Evolutionary conservation across 2,113 vertebrate genomes (phyloP).

Genomic region (Condylura cristata): DNA sequence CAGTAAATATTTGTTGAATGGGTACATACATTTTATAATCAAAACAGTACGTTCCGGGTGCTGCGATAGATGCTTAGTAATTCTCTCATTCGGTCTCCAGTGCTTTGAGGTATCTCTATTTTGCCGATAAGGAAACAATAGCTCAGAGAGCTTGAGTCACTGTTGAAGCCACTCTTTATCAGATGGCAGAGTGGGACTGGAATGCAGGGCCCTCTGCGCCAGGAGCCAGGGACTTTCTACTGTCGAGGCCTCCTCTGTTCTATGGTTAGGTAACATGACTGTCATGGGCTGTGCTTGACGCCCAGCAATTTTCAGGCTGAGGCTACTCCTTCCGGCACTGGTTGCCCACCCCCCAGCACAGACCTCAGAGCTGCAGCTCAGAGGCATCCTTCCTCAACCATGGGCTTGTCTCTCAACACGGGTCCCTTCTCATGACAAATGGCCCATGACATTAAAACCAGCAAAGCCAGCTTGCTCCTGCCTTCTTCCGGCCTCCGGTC

Average conservation of each 20-base stretch:
- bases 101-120: neutral
- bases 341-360: fast-evolving
- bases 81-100: neutral
- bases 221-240: neutral
- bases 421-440: neutral
- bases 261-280: neutral
- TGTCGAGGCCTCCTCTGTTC: neutral
- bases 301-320: neutral
- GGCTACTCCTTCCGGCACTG: neutral
- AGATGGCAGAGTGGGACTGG: neutral
- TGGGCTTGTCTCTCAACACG: neutral
- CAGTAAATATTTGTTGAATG: neutral
- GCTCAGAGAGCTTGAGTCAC: neutral
- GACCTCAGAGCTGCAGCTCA: neutral
- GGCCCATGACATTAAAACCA: neutral
- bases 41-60: neutral
- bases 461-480: neutral
- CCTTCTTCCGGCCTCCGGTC: neutral
- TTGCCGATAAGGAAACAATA: constrained; percentile 15
- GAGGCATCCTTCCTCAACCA: neutral
- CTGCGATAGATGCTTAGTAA: neutral
- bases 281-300: neutral
- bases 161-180: neutral
- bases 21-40: neutral
- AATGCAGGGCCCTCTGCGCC: neutral